Conservation (phyloP, 2,797 vertebrate genomes). For the Nothura maculosa region DNA sequence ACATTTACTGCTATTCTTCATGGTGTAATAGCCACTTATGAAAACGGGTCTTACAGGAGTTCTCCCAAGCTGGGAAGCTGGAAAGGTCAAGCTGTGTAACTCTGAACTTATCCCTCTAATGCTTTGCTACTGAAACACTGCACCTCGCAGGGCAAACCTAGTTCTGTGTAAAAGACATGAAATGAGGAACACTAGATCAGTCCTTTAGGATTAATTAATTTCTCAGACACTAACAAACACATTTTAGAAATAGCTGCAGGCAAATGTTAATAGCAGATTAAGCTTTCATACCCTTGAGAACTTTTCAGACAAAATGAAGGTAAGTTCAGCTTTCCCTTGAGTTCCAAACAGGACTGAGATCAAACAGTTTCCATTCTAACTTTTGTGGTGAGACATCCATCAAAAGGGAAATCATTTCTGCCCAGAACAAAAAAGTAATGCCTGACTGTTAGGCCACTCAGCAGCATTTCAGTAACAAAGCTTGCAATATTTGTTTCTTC, state of each 20-base stretch:
- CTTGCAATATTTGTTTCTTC: not conserved
- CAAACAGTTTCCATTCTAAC: not conserved
- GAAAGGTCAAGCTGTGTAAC: slow-evolving; percentile 42
- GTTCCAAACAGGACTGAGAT: slow-evolving; percentile 1
- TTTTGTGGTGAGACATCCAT: not conserved
- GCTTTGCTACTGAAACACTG: slow-evolving; percentile 6
- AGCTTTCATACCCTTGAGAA: slow-evolving; percentile 53
- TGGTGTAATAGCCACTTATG: not conserved
- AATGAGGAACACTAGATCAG: slow-evolving; percentile 44
- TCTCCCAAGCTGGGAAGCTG: not conserved
- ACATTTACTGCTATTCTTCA: slow-evolving; percentile 12
- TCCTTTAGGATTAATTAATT: slow-evolving; percentile 70
- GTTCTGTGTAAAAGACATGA: slow-evolving; percentile 19
- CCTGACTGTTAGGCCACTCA: slow-evolving; percentile 17
- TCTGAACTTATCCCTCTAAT: slow-evolving; percentile 5
- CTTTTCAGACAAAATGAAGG: slow-evolving; percentile 32
- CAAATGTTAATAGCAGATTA: slow-evolving; percentile 69
- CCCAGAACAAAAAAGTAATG: not conserved
- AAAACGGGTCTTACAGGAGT: slow-evolving; percentile 29
- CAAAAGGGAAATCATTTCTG: not conserved
- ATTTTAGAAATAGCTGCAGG: slow-evolving; percentile 57
- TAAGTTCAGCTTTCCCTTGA: slow-evolving; percentile 30
- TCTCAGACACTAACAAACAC: slow-evolving; percentile 55
- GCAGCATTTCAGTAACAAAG: slow-evolving; percentile 9
- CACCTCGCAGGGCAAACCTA: slow-evolving; percentile 2